Evolutionary conservation across 2,113 vertebrate genomes (phyloP), one percentile per base, ranked within the genome.

Genomic region (Semnornis frantzii): DNA sequence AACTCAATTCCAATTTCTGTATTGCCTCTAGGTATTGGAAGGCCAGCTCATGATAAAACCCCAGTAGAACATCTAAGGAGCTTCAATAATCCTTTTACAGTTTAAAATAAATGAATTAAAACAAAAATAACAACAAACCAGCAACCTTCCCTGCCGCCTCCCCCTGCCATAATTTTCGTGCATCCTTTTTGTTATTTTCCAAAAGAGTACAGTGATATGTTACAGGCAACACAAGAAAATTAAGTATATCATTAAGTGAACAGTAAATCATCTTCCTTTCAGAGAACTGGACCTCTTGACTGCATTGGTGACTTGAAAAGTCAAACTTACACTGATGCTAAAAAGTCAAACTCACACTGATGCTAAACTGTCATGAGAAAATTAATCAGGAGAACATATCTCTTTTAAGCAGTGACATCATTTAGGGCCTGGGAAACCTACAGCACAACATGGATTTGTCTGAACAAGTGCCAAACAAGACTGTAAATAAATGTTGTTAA

Each of bases 191-290:
- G 14, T 34, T 68, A 68, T 86, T 93, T 89, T 66, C 25, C 81
- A 25, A 46, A 90, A 75, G 6, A 5, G 5, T 65, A 68, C 6
- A 66, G 10, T 30, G 19, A 66, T 54, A 9, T 33, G 34, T 65
- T 52, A 33, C 28, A 75, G 55, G 11, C 63, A 87, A 81, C 21
- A 89, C 73, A 64, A 90, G 57, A 93, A 42, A 20, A 77, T 8
- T 25, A 39, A 74, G 14, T 73, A n/a, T 85, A 64, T 58, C 6
- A 79, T 69, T 83, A 89, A 58, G 24, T 60, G 30, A 82, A 59
- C 37, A 79, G 39, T 93, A 90, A 62, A 85, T 95, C 28, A 68
- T 31, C 25, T 74, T 76, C 72, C 83, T 94, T 84, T 89, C 54
- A 90, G 34, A 57, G 20, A 46, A 77, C 21, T 37, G 24, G 27